Evolutionary conservation across 2,888 invertebrate genomes (phyloP).

Genomic region (Biston betularia): DNA sequence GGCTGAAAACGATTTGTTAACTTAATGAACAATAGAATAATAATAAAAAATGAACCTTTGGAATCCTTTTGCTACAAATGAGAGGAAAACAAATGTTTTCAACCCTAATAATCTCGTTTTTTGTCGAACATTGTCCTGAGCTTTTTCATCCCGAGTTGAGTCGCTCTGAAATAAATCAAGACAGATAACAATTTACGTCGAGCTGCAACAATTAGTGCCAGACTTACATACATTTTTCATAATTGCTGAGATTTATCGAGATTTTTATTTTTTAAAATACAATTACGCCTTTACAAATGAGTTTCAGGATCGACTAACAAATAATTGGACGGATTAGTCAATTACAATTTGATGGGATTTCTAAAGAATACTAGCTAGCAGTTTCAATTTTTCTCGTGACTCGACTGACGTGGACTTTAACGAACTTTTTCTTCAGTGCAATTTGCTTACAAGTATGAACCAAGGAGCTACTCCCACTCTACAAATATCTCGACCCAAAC

Average conservation of each 20-base stretch:
- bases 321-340: constrained; percentile 4
- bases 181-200: constrained; percentile 53
- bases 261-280: not conserved
- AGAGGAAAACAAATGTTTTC: constrained; percentile 32
- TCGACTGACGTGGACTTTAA: constrained; percentile 1
- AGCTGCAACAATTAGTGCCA: constrained; percentile 55
- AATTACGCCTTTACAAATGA: not conserved
- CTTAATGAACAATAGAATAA: too few relatives aligned
- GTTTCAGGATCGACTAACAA: constrained; percentile 6
- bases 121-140: constrained; percentile 23
- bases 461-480: constrained; percentile 2
- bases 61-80: constrained; percentile 28
- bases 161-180: constrained; percentile 52
- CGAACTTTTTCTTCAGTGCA: constrained; percentile 3
- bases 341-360: not conserved
- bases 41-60: constrained; percentile 20
- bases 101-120: constrained; percentile 32
- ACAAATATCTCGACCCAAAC: not conserved
- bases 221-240: constrained; percentile 53
- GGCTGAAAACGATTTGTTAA: constrained; percentile 12
- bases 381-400: not conserved
- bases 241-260: constrained; percentile 49
- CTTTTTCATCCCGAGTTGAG: constrained; percentile 29
- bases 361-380: not conserved
- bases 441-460: constrained; percentile 13